A percentile compares a stretch with the other conserved stretches of the same genome.
Conservation (phyloP, 2,113 vertebrate species). For the Psophia crepitans region DNA sequence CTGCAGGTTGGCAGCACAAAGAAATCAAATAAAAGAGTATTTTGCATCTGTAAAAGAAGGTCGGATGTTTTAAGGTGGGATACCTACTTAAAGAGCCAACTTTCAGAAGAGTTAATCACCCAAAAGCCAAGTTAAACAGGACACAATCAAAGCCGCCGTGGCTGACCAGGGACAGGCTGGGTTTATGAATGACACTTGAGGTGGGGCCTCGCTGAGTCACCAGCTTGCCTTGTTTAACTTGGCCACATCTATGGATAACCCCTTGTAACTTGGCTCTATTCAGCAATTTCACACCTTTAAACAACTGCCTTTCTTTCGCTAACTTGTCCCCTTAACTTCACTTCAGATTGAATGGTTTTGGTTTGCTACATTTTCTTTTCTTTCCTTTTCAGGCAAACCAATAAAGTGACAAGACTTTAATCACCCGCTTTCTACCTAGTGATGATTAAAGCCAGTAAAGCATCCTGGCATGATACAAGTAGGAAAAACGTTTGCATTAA, state of each 20-base stretch:
- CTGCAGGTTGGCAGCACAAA: not conserved
- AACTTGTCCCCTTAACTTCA: not conserved
- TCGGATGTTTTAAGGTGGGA: conserved; percentile 26
- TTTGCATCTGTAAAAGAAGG: not conserved
- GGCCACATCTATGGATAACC: not conserved
- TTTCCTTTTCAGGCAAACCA: not conserved
- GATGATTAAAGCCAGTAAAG: conserved; percentile 6
- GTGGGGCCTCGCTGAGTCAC: not conserved
- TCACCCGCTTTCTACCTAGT: not conserved
- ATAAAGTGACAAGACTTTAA: not conserved
- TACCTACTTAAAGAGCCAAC: not conserved
- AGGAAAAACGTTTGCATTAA: conserved; percentile 6
- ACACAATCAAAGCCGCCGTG: not conserved
- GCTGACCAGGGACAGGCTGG: not conserved
- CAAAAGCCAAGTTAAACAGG: conserved; percentile 7
- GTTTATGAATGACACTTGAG: conserved; percentile 5
- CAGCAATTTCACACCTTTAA: conserved; percentile 20
- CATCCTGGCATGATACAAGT: not conserved
- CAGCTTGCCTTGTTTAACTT: conserved; percentile 19
- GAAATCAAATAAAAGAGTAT: not conserved
- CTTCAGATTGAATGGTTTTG: not conserved
- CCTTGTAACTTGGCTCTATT: not conserved
- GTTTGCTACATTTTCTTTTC: not conserved
- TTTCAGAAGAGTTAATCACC: not conserved
- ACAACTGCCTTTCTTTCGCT: not conserved